Conservation (phyloP, 2,797 vertebrate genomes). For the Bryconaethiops microstoma region DNA sequence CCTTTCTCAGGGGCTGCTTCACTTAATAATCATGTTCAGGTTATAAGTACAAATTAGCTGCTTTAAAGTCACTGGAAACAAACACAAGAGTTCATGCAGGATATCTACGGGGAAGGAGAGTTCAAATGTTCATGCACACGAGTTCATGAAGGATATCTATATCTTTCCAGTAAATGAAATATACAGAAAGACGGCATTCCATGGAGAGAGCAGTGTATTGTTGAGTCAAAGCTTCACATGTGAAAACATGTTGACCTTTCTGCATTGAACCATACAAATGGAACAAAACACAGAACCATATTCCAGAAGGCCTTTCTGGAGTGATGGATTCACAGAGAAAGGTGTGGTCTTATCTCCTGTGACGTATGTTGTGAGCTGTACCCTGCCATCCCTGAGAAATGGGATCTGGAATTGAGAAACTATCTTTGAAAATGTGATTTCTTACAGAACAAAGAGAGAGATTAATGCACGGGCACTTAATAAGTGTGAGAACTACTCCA, state of each 20-base stretch:
- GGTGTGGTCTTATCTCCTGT: conserved; percentile 11
- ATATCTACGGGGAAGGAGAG: too few relatives aligned
- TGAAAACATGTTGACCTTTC: not conserved
- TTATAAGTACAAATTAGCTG: not conserved
- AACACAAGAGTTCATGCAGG: not conserved
- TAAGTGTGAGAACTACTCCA: conserved; percentile 63
- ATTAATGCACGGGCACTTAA: conserved; percentile 62
- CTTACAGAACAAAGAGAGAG: conserved; percentile 59
- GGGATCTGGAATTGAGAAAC: not conserved
- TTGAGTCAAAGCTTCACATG: not conserved
- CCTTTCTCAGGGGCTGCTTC: not conserved
- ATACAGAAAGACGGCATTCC: too few relatives aligned
- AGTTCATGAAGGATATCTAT: not conserved
- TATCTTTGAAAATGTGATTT: conserved; percentile 46
- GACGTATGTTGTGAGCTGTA: not conserved
- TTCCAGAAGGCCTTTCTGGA: conserved; percentile 7
- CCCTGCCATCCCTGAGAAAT: conserved; percentile 10
- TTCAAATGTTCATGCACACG: too few relatives aligned
- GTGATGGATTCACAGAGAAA: not conserved
- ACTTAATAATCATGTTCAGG: not conserved
- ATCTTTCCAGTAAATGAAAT: not conserved
- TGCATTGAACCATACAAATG: not conserved
- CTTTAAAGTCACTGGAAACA: too few relatives aligned
- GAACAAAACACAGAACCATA: not conserved
- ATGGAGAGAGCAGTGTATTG: not conserved